These are phyloP conservation scores for Ypsolopha sequella DNA, from an alignment of 2,888 invertebrate species.

Conservation along the genomic window DNA sequence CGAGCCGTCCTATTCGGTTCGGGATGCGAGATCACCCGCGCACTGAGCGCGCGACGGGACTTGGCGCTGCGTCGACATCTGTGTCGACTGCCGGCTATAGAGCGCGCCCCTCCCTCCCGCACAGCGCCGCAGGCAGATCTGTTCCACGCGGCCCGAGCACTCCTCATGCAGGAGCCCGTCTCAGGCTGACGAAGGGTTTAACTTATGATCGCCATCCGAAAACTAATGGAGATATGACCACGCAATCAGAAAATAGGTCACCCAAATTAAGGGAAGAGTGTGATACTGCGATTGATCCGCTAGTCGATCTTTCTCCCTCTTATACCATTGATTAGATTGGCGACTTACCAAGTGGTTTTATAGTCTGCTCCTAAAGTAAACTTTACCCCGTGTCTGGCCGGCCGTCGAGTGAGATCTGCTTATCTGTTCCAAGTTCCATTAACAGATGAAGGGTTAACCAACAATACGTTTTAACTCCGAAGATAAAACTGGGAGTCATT, in stretches of 20 bases:
- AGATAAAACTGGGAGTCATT: too few species aligned
- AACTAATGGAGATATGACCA: conserved; percentile 9
- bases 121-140: conserved; percentile 51
- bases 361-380: too few species aligned
- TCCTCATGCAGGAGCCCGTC: conserved; percentile 59
- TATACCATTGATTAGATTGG: too few species aligned
- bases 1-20: conserved; percentile 77
- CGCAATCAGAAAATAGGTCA: neutral
- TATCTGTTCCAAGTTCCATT: too few species aligned
- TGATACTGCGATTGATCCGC: too few species aligned
- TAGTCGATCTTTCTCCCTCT: too few species aligned
- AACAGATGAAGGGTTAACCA: too few species aligned
- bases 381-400: too few species aligned
- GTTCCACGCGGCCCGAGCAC: conserved; percentile 65
- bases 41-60: conserved; percentile 84
- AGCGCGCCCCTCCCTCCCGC: conserved; percentile 64
- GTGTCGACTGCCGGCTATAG: conserved; percentile 76
- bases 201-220: conserved; percentile 11
- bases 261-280: neutral
- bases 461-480: too few species aligned
- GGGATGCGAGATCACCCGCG: conserved; percentile 82
- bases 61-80: conserved; percentile 79
- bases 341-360: too few species aligned
- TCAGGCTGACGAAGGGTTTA: conserved; percentile 38
- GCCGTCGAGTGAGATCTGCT: too few species aligned